phyloP scores from a whole-genome alignment of 2,888 invertebrate genomes.

The Arge pagana region DNA sequence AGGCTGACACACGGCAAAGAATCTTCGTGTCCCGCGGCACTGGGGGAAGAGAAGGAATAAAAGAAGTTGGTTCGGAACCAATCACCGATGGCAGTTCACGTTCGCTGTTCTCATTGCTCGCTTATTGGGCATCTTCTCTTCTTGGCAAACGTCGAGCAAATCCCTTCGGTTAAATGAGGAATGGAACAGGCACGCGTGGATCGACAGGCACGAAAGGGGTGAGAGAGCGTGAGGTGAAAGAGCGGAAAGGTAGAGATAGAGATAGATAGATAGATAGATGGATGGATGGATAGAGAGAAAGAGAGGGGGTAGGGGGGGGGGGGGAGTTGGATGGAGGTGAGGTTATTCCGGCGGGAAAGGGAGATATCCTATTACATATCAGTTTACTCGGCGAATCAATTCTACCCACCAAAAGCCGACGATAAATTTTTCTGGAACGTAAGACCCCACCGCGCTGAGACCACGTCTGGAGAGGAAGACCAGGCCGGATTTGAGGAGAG shows the following conservation, averaged over 20 bases:
- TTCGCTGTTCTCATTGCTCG: conserved; percentile 10
- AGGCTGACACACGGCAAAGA: background rate
- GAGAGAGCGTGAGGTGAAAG: conserved; percentile 16
- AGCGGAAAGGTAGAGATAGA: background rate
- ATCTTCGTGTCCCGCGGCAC: background rate
- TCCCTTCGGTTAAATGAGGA: conserved; percentile 34
- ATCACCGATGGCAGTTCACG: background rate
- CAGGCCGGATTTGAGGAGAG: conserved; percentile 16
- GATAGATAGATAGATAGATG: background rate
- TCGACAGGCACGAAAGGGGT: background rate
- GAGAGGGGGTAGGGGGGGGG: background rate
- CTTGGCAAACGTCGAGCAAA: conserved; percentile 28
- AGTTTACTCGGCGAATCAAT: conserved; percentile 50
- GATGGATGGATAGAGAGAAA: background rate
- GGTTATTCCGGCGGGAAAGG: conserved; percentile 18
- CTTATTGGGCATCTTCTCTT: conserved; percentile 22
- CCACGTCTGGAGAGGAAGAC: background rate
- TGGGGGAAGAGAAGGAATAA: background rate
- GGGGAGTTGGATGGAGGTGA: background rate
- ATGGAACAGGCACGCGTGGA: conserved; percentile 17
- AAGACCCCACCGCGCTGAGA: conserved; percentile 19
- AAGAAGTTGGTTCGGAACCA: background rate
- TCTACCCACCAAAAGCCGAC: conserved; percentile 45
- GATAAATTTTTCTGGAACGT: conserved; percentile 41
- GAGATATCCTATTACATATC: conserved; percentile 45